A percentile compares a stretch with the other conserved stretches of the same genome.
Evolutionary conservation across 2,888 invertebrate species (phyloP).

Genomic region (Corythucha ciliata): DNA sequence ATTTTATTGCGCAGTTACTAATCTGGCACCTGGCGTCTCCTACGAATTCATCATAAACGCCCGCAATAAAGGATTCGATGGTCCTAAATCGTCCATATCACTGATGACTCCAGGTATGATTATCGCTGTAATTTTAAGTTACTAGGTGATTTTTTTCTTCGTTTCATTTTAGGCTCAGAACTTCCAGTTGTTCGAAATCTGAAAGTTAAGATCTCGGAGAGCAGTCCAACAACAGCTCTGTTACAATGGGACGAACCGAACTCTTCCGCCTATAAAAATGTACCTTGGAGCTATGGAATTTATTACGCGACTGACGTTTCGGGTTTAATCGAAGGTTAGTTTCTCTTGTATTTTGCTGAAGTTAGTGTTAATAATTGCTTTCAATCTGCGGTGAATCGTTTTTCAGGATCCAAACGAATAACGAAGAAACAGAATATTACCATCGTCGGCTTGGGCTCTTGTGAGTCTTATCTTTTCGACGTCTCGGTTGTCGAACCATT

Average conservation of each 20-base stretch:
- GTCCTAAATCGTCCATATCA: slow-evolving; percentile 23
- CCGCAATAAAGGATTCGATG: slow-evolving; percentile 46
- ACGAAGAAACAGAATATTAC: slow-evolving; percentile 49
- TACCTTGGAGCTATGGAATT: slow-evolving; percentile 57
- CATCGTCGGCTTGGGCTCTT: slow-evolving; percentile 57
- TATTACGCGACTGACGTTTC: slow-evolving; percentile 55
- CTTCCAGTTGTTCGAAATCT: slow-evolving; percentile 47
- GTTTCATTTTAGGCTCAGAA: slow-evolving; percentile 41
- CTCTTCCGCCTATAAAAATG: slow-evolving; percentile 37
- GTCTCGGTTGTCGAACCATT: slow-evolving; percentile 56
- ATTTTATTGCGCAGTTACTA: slow-evolving; percentile 43
- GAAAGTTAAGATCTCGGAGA: slow-evolving; percentile 46
- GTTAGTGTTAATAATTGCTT: slow-evolving; percentile 2
- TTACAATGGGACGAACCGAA: slow-evolving; percentile 56
- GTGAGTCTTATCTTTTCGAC: slow-evolving; percentile 62
- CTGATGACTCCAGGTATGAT: slow-evolving; percentile 33
- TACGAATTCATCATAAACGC: slow-evolving; percentile 55
- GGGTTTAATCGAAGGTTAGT: slow-evolving; percentile 43
- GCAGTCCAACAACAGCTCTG: slow-evolving; percentile 50
- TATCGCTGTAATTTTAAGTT: background rate
- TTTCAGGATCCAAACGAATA: slow-evolving; percentile 43
- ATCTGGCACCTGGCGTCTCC: slow-evolving; percentile 48
- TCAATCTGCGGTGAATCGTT: no score
- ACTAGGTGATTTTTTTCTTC: no score
- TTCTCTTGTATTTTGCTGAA: slow-evolving; percentile 4